phyloP scores from a whole-genome alignment of 2,888 invertebrate genomes.

The Lathronympha strigana region DNA sequence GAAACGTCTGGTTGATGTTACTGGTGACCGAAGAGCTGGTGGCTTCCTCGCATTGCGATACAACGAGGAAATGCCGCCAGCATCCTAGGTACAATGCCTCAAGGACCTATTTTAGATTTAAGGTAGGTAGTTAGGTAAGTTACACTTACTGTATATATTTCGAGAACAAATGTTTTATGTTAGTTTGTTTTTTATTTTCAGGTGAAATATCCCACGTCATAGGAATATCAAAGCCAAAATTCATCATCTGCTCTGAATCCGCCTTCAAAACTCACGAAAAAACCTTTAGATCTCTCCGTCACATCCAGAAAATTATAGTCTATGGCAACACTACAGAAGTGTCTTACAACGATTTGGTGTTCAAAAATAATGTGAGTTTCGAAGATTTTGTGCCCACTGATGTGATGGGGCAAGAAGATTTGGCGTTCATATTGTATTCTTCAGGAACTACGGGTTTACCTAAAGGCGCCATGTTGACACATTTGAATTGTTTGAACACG shows the following conservation, averaged over 20 bases:
- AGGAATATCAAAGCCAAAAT: slow-evolving; percentile 86
- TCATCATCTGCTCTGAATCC: slow-evolving; percentile 85
- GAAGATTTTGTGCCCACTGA: slow-evolving; percentile 67
- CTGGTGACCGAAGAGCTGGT: too few species aligned
- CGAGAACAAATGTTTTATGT: too few species aligned
- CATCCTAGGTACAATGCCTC: too few species aligned
- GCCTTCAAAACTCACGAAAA: slow-evolving; percentile 71
- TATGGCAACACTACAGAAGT: slow-evolving; percentile 44
- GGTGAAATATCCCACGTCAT: slow-evolving; percentile 87
- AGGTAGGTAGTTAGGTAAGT: too few species aligned
- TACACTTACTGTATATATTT: too few species aligned
- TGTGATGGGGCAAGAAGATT: slow-evolving; percentile 70
- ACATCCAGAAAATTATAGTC: slow-evolving; percentile 48
- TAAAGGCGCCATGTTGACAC: slow-evolving; percentile 47
- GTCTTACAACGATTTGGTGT: slow-evolving; percentile 47
- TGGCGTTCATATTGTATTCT: slow-evolving; percentile 62
- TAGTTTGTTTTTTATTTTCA: slow-evolving; percentile 59
- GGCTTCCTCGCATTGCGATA: too few species aligned
- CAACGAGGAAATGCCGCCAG: too few species aligned
- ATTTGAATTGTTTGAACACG: slow-evolving; percentile 42
- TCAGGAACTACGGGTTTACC: slow-evolving; percentile 49
- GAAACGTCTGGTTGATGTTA: too few species aligned
- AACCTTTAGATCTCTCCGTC: slow-evolving; percentile 57
- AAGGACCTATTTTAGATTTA: too few species aligned
- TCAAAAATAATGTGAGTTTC: slow-evolving; percentile 52